A percentile compares a stretch with the other conserved stretches of the same genome.
phyloP scores from a whole-genome alignment of 2,797 vertebrate species.

The Distichodus sexfasciatus region DNA sequence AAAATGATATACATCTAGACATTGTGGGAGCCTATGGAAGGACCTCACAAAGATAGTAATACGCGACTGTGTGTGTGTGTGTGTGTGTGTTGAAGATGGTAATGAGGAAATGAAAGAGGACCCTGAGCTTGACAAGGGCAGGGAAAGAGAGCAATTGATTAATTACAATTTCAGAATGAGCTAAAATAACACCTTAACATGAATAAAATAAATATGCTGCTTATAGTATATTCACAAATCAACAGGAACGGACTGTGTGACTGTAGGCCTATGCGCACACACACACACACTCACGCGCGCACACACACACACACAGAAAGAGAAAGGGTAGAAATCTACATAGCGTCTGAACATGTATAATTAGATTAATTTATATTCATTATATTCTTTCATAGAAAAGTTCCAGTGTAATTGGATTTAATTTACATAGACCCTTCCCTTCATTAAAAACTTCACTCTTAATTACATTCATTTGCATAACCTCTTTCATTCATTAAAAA shows the following conservation, averaged over 20 bases:
- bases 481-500: conserved; percentile 29
- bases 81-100: neutral
- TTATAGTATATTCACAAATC: too few species aligned
- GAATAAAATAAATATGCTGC: too few species aligned
- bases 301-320: neutral
- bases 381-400: conserved; percentile 14
- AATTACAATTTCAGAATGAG: too few species aligned
- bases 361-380: conserved; percentile 33
- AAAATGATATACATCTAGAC: too few species aligned
- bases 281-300: neutral
- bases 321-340: neutral
- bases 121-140: neutral
- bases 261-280: neutral
- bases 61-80: neutral
- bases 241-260: too few species aligned
- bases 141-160: neutral
- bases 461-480: conserved; percentile 31
- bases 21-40: too few species aligned
- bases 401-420: conserved; percentile 15
- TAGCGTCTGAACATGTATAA: conserved; percentile 9
- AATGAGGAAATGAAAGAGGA: conserved; percentile 33
- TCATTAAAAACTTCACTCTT: conserved; percentile 26
- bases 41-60: too few species aligned
- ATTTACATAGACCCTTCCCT: conserved; percentile 27
- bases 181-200: too few species aligned